Conservation (phyloP, 2,113 vertebrate genomes). For the Ceratotherium simum region DNA sequence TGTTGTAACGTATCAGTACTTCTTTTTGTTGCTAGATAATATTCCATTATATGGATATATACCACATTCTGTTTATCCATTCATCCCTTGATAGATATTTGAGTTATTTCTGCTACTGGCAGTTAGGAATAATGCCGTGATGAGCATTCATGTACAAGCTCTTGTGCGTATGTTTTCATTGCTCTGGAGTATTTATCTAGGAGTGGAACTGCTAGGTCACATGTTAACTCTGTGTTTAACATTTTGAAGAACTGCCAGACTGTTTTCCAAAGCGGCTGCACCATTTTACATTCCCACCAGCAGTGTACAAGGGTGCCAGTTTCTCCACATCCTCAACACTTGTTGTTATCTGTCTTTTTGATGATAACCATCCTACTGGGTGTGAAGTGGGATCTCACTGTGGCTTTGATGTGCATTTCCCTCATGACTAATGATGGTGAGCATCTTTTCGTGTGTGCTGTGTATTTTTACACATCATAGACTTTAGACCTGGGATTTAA, state of each 20-base stretch:
- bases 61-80: accelerated
- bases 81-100: accelerated
- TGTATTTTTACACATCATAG: background rate
- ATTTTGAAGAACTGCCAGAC: background rate
- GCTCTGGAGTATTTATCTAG: background rate
- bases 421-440: background rate
- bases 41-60: accelerated
- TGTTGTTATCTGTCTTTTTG: accelerated
- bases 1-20: too few species aligned
- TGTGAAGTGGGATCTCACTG: background rate
- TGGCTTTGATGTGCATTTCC: background rate
- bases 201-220: background rate
- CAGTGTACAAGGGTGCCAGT: accelerated
- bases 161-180: accelerated
- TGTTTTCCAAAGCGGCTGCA: background rate
- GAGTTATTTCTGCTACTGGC: background rate
- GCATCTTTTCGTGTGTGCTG: background rate
- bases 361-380: accelerated
- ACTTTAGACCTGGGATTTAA: background rate
- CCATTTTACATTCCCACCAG: background rate
- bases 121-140: accelerated
- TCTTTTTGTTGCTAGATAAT: background rate
- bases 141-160: accelerated
- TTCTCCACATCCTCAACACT: accelerated
- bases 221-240: background rate